These are phyloP conservation scores for Agrypnus murinus DNA, from an alignment of 2,888 invertebrate genomes.

Conservation along the genomic window DNA sequence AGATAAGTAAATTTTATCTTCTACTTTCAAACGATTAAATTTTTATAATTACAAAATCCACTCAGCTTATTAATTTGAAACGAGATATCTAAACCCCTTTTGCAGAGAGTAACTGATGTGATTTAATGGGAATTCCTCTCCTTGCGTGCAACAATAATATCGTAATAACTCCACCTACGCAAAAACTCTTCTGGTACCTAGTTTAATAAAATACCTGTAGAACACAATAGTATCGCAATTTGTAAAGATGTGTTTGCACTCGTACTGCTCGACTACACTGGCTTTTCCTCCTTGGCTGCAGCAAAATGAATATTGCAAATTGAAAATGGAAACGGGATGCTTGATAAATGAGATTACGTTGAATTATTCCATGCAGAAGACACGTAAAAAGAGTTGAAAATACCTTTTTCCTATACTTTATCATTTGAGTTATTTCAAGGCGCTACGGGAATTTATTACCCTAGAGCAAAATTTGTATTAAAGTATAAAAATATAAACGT, in stretches of 20 bases:
- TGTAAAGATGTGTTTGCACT: slow-evolving; percentile 37
- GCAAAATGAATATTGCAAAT: slow-evolving; percentile 39
- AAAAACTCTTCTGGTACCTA: slow-evolving; percentile 32
- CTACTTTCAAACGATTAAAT: neutral
- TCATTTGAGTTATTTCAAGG: too few species aligned
- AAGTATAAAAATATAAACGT: too few species aligned
- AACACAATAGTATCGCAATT: slow-evolving; percentile 38
- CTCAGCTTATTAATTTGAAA: too few species aligned
- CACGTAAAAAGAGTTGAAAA: slow-evolving; percentile 32
- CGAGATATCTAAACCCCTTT: too few species aligned
- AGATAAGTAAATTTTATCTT: neutral
- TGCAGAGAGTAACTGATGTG: too few species aligned
- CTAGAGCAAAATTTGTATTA: too few species aligned
- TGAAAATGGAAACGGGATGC: slow-evolving; percentile 34
- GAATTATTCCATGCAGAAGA: slow-evolving; percentile 32
- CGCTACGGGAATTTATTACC: too few species aligned
- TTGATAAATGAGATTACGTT: slow-evolving; percentile 36
- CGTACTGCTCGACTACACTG: slow-evolving; percentile 28
- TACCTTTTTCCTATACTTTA: neutral
- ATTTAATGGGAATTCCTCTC: slow-evolving; percentile 8
- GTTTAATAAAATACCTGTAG: slow-evolving; percentile 34
- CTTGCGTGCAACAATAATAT: slow-evolving; percentile 8
- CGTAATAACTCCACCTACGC: slow-evolving; percentile 26
- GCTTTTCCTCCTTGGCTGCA: slow-evolving; percentile 30
- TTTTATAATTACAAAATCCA: too few species aligned